Evolutionary conservation across 53 echinoderm and acorn worm genomes (phyloP).

Genomic region (Holothuria scabra): DNA sequence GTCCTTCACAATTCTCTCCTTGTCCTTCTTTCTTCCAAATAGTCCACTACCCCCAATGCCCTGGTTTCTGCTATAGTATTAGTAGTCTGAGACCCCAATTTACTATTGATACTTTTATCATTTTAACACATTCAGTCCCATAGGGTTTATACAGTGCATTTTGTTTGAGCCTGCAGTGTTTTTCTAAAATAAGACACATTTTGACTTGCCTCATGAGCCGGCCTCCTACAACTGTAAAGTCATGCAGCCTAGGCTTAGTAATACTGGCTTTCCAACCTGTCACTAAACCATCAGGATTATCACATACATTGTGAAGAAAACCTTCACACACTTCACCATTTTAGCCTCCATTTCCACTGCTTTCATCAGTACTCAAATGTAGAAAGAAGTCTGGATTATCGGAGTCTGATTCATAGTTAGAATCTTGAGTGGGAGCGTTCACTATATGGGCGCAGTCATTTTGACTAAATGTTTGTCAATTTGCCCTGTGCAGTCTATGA

Average conservation of each 20-base stretch:
- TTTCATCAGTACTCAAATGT: not conserved
- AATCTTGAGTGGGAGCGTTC: not conserved
- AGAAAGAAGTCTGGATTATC: constrained; percentile 14
- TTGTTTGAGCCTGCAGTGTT: too few relatives aligned
- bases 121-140: too few relatives aligned
- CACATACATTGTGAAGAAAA: not conserved
- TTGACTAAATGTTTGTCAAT: not conserved
- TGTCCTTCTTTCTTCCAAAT: too few relatives aligned
- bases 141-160: too few relatives aligned
- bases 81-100: too few relatives aligned
- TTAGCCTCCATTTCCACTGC: not conserved
- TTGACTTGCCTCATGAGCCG: too few relatives aligned
- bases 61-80: too few relatives aligned
- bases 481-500: not conserved
- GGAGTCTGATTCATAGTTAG: not conserved
- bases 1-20: too few relatives aligned
- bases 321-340: not conserved
- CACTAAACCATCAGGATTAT: not conserved
- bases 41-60: too few relatives aligned
- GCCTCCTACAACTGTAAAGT: not conserved
- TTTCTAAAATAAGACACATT: too few relatives aligned
- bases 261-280: not conserved
- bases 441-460: not conserved
- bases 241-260: not conserved
- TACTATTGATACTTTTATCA: too few relatives aligned